A percentile compares a stretch with the other conserved stretches of the same genome.
Conservation (phyloP, 2,797 vertebrate species). For the Vespertilio murinus region DNA sequence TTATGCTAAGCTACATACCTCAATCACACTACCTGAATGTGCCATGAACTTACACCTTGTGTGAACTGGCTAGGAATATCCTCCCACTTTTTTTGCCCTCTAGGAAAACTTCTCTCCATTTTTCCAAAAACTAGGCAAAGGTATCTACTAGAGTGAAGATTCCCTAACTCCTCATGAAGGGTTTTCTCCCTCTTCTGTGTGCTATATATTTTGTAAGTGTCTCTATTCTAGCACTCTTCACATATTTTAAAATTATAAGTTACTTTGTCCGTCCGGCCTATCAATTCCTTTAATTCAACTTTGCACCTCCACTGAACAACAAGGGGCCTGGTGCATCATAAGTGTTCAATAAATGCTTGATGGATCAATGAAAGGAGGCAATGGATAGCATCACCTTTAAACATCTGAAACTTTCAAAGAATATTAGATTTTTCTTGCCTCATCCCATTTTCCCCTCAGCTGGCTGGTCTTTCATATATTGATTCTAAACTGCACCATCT, state of each 20-base stretch:
- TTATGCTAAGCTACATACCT: not conserved
- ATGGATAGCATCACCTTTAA: not conserved
- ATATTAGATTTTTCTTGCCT: conserved; percentile 28
- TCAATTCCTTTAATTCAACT: not conserved
- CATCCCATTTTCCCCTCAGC: not conserved
- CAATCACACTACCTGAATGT: not conserved
- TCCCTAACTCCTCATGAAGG: not conserved
- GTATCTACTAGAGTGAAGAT: not conserved
- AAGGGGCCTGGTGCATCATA: not conserved
- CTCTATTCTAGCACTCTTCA: not conserved
- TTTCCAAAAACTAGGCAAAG: not conserved
- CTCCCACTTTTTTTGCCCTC: not conserved
- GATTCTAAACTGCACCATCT: not conserved
- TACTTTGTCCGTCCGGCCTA: not conserved
- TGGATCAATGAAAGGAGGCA: not conserved
- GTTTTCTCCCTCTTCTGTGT: not conserved
- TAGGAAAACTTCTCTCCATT: not conserved
- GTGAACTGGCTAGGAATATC: not conserved
- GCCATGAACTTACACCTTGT: not conserved
- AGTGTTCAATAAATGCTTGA: conserved; percentile 29
- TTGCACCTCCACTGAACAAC: not conserved
- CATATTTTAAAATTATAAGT: not conserved
- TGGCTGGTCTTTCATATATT: conserved; percentile 1
- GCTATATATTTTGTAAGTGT: not conserved
- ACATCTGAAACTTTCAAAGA: conserved; percentile 8